Conservation (phyloP, 2,797 vertebrate species). For the Hemitrygon akajei region DNA sequence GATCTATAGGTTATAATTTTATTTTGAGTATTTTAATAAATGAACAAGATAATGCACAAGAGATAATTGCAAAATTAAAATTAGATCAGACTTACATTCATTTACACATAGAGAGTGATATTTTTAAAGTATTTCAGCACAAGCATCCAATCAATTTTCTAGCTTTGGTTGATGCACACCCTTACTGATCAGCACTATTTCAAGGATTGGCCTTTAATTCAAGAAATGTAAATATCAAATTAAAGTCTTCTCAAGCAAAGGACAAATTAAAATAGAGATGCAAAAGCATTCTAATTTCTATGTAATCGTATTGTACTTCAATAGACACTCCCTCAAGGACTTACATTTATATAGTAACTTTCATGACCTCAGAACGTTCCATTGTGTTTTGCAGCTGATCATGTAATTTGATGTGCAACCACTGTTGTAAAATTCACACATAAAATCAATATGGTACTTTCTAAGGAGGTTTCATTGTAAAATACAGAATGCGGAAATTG, state of each 20-base stretch:
- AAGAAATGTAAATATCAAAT: neutral
- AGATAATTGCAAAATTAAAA: neutral
- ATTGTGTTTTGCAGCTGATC: neutral
- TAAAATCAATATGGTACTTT: neutral
- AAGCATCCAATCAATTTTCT: neutral
- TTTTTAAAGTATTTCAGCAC: neutral
- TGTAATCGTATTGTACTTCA: neutral
- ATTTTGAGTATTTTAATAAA: neutral
- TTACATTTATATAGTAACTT: neutral
- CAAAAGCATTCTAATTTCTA: neutral
- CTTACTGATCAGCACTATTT: neutral
- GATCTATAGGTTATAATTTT: conserved; percentile 28
- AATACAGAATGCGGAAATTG: neutral
- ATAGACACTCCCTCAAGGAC: neutral
- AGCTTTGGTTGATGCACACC: neutral
- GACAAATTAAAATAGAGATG: neutral
- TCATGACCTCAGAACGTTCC: neutral
- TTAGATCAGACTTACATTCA: neutral
- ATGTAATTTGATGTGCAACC: neutral
- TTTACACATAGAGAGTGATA: neutral
- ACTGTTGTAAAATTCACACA: neutral
- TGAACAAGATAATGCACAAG: neutral
- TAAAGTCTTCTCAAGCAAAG: neutral
- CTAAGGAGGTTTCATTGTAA: neutral
- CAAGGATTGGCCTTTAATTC: neutral